Conservation (phyloP, 2,113 vertebrate species). For the Corythaeola cristata region DNA sequence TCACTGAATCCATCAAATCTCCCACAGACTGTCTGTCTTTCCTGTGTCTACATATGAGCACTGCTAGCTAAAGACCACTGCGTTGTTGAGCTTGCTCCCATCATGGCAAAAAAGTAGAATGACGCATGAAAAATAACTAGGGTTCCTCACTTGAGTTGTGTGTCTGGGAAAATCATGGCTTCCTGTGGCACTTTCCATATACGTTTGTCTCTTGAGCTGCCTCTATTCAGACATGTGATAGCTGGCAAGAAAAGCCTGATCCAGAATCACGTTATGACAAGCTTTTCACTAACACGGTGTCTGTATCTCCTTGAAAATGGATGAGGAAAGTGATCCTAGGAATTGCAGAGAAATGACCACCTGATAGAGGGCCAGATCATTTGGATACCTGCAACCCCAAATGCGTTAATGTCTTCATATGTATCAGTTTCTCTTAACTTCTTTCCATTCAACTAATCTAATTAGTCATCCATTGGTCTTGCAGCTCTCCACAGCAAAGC, state of each 20-base stretch:
- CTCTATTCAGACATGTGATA: neutral
- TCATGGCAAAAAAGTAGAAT: neutral
- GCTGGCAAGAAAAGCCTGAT: neutral
- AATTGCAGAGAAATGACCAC: neutral
- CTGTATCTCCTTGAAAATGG: neutral
- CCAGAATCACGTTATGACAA: neutral
- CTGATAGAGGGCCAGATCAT: neutral
- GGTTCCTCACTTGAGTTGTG: neutral
- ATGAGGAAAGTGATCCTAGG: neutral
- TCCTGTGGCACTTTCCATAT: neutral
- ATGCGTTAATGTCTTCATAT: neutral
- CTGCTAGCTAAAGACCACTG: neutral
- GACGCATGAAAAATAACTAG: neutral
- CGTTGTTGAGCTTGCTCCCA: neutral
- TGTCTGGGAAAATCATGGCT: neutral
- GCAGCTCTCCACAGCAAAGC: neutral
- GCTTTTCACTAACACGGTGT: neutral
- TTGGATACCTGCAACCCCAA: neutral
- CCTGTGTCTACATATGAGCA: neutral
- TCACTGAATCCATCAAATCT: neutral
- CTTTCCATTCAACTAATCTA: neutral
- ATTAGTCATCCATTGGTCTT: neutral
- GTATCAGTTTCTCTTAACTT: neutral
- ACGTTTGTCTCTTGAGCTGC: neutral
- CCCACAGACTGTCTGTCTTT: neutral